A percentile compares a stretch with the other conserved stretches of the same genome.
phyloP scores from a whole-genome alignment of 2,888 invertebrate genomes.

The Coecobrya sp. region DNA sequence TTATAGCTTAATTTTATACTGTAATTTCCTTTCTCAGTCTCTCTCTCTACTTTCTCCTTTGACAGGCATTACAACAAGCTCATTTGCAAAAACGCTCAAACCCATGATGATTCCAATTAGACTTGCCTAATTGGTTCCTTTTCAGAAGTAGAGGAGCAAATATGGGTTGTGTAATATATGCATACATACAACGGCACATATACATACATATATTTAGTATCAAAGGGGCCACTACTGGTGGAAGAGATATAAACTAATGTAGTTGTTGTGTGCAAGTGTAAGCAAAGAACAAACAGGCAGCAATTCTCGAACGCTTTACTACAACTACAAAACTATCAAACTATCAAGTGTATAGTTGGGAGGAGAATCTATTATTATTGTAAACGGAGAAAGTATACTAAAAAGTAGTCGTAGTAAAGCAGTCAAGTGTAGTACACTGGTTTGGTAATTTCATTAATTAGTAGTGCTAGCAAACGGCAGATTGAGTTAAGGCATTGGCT shows the following conservation, averaged over 20 bases:
- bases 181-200: background rate
- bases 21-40: conserved; percentile 47
- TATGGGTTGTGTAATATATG: background rate
- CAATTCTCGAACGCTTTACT: conserved; percentile 16
- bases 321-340: conserved; percentile 15
- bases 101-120: conserved; percentile 81
- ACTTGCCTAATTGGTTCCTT: conserved; percentile 82
- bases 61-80: conserved; percentile 78
- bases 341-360: background rate
- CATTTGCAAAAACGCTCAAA: conserved; percentile 81
- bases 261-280: conserved; percentile 41
- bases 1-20: conserved; percentile 26
- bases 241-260: background rate
- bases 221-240: background rate
- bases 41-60: conserved; percentile 63
- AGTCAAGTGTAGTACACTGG: conserved; percentile 81
- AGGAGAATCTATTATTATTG: conserved; percentile 33
- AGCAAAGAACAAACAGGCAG: conserved; percentile 46
- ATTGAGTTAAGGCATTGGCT: conserved; percentile 84
- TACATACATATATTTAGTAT: background rate
- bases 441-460: conserved; percentile 84
- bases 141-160: conserved; percentile 70
- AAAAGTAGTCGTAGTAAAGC: conserved; percentile 48
- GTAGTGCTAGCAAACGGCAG: conserved; percentile 83
- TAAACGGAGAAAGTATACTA: conserved; percentile 65